A percentile compares a stretch with the other conserved stretches of the same genome.
Evolutionary conservation across 2,797 vertebrate genomes (phyloP).

Genomic region (Pangasius larnaudii): DNA sequence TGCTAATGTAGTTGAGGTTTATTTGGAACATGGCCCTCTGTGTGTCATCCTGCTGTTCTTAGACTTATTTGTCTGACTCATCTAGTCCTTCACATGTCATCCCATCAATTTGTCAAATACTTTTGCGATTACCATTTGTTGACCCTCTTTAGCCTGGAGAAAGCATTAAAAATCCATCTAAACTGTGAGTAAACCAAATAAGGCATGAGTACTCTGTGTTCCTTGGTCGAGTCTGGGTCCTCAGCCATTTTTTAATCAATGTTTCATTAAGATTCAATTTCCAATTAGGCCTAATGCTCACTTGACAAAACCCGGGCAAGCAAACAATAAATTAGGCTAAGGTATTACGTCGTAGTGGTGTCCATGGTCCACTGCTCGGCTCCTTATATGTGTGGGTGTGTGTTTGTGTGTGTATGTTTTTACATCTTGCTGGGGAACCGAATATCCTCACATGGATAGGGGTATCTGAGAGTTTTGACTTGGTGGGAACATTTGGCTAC

Average conservation of each 20-base stretch:
- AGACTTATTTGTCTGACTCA: constrained; percentile 17
- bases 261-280: constrained; percentile 77
- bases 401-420: not conserved
- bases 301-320: constrained; percentile 69
- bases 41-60: not conserved
- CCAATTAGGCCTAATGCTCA: constrained; percentile 68
- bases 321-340: constrained; percentile 75
- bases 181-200: constrained; percentile 36
- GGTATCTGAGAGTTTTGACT: not conserved
- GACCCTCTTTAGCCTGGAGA: not conserved
- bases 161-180: constrained; percentile 39
- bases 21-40: not conserved
- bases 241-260: constrained; percentile 69
- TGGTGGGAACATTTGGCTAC: not conserved
- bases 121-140: constrained; percentile 3
- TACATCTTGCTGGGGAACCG: not conserved
- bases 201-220: constrained; percentile 49
- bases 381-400: constrained; percentile 37
- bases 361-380: constrained; percentile 59
- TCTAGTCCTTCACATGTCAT: not conserved
- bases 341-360: constrained; percentile 62
- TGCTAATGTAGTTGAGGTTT: not conserved
- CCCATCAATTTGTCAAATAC: not conserved
- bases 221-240: constrained; percentile 54
- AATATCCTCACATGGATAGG: no score